Conservation (phyloP, 1,140 invertebrate species). For the Drosophila simulans region DNA sequence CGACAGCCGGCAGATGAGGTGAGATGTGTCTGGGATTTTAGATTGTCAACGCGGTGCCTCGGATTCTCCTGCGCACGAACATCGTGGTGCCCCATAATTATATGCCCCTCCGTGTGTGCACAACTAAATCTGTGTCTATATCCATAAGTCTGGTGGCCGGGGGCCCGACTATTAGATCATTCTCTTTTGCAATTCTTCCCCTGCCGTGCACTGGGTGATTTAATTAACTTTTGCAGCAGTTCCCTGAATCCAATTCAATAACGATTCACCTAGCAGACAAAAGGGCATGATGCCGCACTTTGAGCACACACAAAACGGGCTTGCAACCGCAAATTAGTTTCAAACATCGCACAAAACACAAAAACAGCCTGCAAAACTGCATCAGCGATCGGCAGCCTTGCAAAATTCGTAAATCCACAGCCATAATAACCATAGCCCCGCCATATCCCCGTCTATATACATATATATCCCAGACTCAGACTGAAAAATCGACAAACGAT, state of each 20-base stretch:
- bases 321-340: slow-evolving; percentile 81
- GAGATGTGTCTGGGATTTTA: slow-evolving; percentile 21
- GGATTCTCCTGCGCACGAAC: slow-evolving; percentile 39
- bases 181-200: slow-evolving; percentile 56
- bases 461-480: not conserved
- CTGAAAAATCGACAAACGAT: slow-evolving; percentile 66
- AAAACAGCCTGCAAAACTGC: slow-evolving; percentile 54
- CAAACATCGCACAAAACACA: slow-evolving; percentile 64
- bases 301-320: slow-evolving; percentile 44
- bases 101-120: slow-evolving; percentile 20
- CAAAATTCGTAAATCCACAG: slow-evolving; percentile 67
- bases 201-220: slow-evolving; percentile 18
- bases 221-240: slow-evolving; percentile 67
- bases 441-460: slow-evolving; percentile 2
- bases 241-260: slow-evolving; percentile 56
- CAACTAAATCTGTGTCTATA: slow-evolving; percentile 13
- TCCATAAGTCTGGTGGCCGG: not conserved
- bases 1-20: slow-evolving; percentile 28
- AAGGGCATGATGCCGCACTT: slow-evolving; percentile 80
- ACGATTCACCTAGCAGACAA: slow-evolving; percentile 51
- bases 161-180: slow-evolving; percentile 51
- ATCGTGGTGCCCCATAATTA: slow-evolving; percentile 48
- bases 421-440: slow-evolving; percentile 58
- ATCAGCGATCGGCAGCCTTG: slow-evolving; percentile 50
- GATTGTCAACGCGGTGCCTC: slow-evolving; percentile 29